A percentile compares a stretch with the other conserved stretches of the same genome.
These are phyloP conservation scores for Acleris literana DNA, from an alignment of 2,888 invertebrate species.

Conservation along the genomic window DNA sequence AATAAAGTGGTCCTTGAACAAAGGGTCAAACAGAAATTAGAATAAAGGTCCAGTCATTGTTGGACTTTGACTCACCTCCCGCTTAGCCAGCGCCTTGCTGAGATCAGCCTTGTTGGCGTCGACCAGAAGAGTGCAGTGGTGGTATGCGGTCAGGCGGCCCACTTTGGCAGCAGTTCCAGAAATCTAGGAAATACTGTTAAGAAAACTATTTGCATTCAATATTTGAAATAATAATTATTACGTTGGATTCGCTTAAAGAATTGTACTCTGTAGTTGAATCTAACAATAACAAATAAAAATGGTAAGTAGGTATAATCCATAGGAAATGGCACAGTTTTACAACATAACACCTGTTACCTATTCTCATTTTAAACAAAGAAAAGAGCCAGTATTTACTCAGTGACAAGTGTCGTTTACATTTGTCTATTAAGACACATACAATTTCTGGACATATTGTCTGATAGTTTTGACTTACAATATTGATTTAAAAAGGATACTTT, in stretches of 20 bases:
- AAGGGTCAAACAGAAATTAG: conserved; percentile 18
- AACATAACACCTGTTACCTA: not conserved
- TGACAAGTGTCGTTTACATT: too few relatives aligned
- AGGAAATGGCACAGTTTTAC: conserved; percentile 5
- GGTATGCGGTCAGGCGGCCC: conserved; percentile 95
- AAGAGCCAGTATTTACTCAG: conserved; percentile 2
- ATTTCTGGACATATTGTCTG: not conserved
- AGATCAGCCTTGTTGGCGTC: conserved; percentile 91
- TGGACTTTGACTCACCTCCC: conserved; percentile 84
- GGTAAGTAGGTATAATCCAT: not conserved
- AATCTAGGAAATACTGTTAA: conserved; percentile 83
- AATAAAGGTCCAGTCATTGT: conserved; percentile 37
- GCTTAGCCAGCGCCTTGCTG: conserved; percentile 88
- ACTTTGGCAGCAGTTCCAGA: conserved; percentile 98
- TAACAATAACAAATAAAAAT: not conserved
- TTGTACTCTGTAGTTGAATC: too few relatives aligned
- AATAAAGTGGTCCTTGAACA: conserved; percentile 24
- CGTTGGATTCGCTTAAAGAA: not conserved
- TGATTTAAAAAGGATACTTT: conserved; percentile 85
- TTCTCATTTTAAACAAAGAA: conserved; percentile 15
- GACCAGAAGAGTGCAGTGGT: conserved; percentile 97
- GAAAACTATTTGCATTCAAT: conserved; percentile 39
- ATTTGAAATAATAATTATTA: not conserved
- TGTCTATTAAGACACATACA: not conserved
- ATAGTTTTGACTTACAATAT: not conserved